Conservation (phyloP, 2,888 invertebrate species). For the Ferdinandea cuprea region DNA sequence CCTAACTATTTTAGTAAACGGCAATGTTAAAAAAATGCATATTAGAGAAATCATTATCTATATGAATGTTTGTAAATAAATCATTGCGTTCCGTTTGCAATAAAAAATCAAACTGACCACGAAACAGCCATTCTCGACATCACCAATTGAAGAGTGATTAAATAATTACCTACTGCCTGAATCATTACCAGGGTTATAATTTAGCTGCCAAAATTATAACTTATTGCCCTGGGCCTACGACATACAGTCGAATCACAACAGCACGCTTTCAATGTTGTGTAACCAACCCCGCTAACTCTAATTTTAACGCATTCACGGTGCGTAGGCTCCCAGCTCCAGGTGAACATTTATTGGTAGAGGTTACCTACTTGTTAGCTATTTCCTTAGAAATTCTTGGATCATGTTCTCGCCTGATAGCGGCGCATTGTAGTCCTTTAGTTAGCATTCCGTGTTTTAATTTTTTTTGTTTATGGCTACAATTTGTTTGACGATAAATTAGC, state of each 20-base stretch:
- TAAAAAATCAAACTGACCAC: constrained; percentile 25
- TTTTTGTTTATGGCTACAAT: constrained; percentile 62
- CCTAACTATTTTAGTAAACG: too few relatives aligned
- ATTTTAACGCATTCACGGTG: background rate
- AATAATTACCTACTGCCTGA: constrained; percentile 69
- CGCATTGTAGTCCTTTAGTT: constrained; percentile 71
- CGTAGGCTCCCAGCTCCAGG: constrained; percentile 36
- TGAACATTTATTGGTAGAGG: constrained; percentile 66
- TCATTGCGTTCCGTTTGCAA: constrained; percentile 33
- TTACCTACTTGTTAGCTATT: constrained; percentile 59
- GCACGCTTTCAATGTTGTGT: constrained; percentile 45
- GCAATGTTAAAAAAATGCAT: too few relatives aligned
- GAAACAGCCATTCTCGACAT: background rate
- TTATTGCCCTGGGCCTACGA: constrained; percentile 57
- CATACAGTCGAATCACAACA: constrained; percentile 67
- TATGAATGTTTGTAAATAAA: constrained; percentile 11
- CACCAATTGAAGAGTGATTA: constrained; percentile 47
- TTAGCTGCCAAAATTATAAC: constrained; percentile 64
- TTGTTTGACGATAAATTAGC: constrained; percentile 73
- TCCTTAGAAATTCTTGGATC: constrained; percentile 70
- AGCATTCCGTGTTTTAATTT: constrained; percentile 27
- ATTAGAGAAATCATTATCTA: too few relatives aligned
- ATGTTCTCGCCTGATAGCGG: constrained; percentile 73
- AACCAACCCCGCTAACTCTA: constrained; percentile 9
- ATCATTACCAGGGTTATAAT: constrained; percentile 51